Percentiles rank a stretch among this genome's conserved stretches.
These are phyloP conservation scores for Chelidonichthys spinosus DNA, from an alignment of 2,797 vertebrate genomes.

Conservation along the genomic window DNA sequence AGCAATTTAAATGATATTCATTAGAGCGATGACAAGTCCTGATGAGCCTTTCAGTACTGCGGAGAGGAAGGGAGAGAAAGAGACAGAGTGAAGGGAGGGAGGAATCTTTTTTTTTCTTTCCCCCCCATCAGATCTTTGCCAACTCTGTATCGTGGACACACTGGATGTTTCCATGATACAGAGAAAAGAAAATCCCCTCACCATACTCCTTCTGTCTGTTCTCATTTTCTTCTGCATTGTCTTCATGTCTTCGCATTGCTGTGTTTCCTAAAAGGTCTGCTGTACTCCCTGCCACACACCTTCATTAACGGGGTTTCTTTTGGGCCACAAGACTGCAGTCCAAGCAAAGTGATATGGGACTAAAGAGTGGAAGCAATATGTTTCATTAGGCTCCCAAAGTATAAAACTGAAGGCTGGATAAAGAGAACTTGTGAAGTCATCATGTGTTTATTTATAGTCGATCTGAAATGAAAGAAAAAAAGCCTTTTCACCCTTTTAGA, in stretches of 20 bases:
- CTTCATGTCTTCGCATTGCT: not conserved
- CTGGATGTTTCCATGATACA: slow-evolving; percentile 78
- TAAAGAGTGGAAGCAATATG: not conserved
- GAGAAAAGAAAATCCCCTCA: slow-evolving; percentile 41
- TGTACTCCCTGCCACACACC: not conserved
- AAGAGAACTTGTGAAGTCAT: not conserved
- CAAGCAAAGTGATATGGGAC: not conserved
- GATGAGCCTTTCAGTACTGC: slow-evolving; percentile 95
- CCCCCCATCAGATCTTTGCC: slow-evolving; percentile 89
- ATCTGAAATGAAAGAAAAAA: too few relatives aligned
- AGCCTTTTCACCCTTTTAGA: too few relatives aligned
- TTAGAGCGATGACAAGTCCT: slow-evolving; percentile 99
- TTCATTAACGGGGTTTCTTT: not conserved
- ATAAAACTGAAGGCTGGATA: too few relatives aligned
- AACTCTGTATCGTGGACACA: slow-evolving; percentile 89
- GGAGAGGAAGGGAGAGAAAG: slow-evolving; percentile 67
- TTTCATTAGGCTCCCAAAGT: too few relatives aligned
- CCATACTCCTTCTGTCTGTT: slow-evolving; percentile 17
- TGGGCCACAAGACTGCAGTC: not conserved
- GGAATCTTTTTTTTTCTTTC: slow-evolving; percentile 32
- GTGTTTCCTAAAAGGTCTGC: not conserved
- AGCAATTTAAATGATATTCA: slow-evolving; percentile 99
- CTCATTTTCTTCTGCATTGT: not conserved
- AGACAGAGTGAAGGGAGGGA: slow-evolving; percentile 56
- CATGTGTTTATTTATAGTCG: too few relatives aligned